A percentile compares a stretch with the other conserved stretches of the same genome.
These are phyloP conservation scores for Falco peregrinus DNA, from an alignment of 2,797 vertebrate species.

Conservation along the genomic window DNA sequence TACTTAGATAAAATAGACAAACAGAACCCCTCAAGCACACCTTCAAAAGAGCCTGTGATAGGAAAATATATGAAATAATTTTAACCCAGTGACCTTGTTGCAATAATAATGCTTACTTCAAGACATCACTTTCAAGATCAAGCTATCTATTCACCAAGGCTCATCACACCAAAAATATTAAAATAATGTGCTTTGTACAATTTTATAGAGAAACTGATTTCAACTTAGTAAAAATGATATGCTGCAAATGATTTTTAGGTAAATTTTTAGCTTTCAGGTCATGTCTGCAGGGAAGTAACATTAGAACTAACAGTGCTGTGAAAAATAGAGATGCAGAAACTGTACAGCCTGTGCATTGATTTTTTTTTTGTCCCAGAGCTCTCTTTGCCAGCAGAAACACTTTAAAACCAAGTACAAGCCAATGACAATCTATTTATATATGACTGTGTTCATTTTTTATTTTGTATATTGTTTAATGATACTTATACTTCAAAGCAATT, in stretches of 20 bases:
- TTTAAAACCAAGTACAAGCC: conserved; percentile 26
- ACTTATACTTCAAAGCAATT: background rate
- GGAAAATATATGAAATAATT: background rate
- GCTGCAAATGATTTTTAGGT: conserved; percentile 47
- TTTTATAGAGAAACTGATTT: conserved; percentile 17
- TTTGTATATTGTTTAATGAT: background rate
- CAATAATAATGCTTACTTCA: background rate
- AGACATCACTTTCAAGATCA: background rate
- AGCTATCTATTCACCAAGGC: background rate
- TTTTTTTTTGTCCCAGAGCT: conserved; percentile 8
- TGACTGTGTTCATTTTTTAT: background rate
- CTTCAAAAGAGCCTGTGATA: background rate
- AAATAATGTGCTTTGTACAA: background rate
- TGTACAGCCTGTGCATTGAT: conserved; percentile 18
- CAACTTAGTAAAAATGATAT: conserved; percentile 25
- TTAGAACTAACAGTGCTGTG: conserved; percentile 32
- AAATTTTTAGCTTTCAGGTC: conserved; percentile 53
- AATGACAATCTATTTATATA: conserved; percentile 12
- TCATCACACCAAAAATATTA: background rate
- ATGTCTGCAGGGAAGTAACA: conserved; percentile 47
- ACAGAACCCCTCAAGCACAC: background rate
- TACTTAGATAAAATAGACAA: background rate
- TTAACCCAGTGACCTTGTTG: background rate
- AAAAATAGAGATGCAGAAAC: conserved; percentile 60
- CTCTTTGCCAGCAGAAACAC: conserved; percentile 34